Base-by-base conservation (phyloP, 2,113 vertebrate species). In the Lanius collurio region DNA sequence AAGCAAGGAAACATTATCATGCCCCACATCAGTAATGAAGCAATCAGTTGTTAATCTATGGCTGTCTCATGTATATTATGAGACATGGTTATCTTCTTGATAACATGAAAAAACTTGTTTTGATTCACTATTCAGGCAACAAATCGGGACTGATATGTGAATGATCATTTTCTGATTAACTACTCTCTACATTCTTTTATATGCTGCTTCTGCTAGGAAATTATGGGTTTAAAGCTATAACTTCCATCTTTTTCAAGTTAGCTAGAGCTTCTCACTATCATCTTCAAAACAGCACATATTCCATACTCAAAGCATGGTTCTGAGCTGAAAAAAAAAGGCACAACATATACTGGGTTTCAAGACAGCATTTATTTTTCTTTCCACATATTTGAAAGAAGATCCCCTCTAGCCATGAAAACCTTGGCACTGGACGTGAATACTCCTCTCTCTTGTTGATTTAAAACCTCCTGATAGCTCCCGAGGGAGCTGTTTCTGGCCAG, bases 351-450 rank as follows among this genome's bases (percentile, higher is more conserved):
- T 19, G 27, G 6, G 47, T 59, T 83, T 46, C 67, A 77, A 52
- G 35, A n/a, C 13, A 96, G 69, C 69, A 64, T 75, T 94, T 89
- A 73, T 91, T 95, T 90, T 92, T 63, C 52, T 91, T 93, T 77
- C 78, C 46, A 47, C 55, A n/a, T 33, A 60, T 86, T 84, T 81
- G 76, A 79, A 91, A 90, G 83, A 88, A 73, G 42, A 83, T 56
- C 52, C 11, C 50, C 0, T 10, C 33, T 47, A 84, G 74, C 57
- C 75, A 87, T 62, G 33, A 78, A 87, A 86, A 60, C 23, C 41
- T 91, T 87, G 91, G 91, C 94, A 50, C 52, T 74, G 53, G 71
- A 87, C 89, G 71, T 39, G 90, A 64, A 56, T 64, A 30, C 55
- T 95, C 59, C 79, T 44, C 79, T 44, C 47, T 77, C 2, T 0